A percentile compares a stretch with the other conserved stretches of the same genome.
Evolutionary conservation across 2,888 invertebrate genomes (phyloP).

Genomic region (Ypsolopha scabrella): DNA sequence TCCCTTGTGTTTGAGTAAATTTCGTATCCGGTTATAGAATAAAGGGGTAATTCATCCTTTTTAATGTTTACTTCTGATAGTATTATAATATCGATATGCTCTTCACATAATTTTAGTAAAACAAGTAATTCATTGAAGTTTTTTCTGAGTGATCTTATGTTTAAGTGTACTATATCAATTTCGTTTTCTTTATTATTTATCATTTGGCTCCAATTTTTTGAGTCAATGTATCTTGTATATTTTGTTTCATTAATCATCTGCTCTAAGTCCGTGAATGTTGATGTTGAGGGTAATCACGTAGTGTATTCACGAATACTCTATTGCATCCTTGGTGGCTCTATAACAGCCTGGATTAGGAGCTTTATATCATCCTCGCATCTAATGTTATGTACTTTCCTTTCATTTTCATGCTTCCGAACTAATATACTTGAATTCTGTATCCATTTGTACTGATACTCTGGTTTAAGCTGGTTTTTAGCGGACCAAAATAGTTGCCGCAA

Average conservation of each 20-base stretch:
- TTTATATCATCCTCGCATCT: not conserved
- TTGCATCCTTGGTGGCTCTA: not conserved
- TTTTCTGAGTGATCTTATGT: not conserved
- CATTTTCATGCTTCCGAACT: constrained; percentile 6
- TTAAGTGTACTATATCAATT: not conserved
- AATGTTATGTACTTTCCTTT: constrained; percentile 8
- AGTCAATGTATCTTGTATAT: not conserved
- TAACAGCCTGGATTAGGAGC: not conserved
- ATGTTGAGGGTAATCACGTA: not conserved
- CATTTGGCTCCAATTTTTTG: not conserved
- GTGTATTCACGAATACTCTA: not conserved
- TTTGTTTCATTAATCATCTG: not conserved
- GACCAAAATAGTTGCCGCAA: not conserved
- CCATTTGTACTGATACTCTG: constrained; percentile 8
- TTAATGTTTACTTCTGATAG: not conserved
- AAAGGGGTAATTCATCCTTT: not conserved
- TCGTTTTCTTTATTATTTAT: not conserved
- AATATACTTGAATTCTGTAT: constrained; percentile 7
- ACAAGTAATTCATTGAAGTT: not conserved
- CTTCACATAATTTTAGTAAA: not conserved
- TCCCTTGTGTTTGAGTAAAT: not conserved
- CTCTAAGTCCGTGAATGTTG: not conserved
- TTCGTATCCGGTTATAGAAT: not conserved
- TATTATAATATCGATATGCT: not conserved
- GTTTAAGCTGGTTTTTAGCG: constrained; percentile 1